Percentiles rank a stretch among this genome's conserved stretches.
These are phyloP conservation scores for Melitaea cinxia DNA, from an alignment of 1,140 invertebrate genomes.

Conservation along the genomic window DNA sequence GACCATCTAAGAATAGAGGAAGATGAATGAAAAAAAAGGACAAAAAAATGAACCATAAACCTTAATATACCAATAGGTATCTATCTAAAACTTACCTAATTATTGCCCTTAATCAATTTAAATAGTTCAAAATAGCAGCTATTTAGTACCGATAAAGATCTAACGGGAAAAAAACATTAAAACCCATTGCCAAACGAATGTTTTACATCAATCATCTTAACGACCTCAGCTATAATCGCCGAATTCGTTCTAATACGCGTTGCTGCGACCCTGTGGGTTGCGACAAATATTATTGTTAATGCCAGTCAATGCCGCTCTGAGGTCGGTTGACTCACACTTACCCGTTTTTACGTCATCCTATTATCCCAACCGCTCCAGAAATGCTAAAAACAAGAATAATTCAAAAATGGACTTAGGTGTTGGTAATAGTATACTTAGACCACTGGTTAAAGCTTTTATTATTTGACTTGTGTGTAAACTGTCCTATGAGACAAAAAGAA, in stretches of 20 bases:
- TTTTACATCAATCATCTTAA: conserved; percentile 61
- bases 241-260: conserved; percentile 51
- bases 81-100: not conserved
- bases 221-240: conserved; percentile 62
- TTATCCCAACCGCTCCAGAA: not conserved
- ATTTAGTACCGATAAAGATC: conserved; percentile 16
- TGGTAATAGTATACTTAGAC: not conserved
- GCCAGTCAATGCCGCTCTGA: conserved; percentile 51
- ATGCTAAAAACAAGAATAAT: not conserved
- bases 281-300: conserved; percentile 55
- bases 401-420: no score
- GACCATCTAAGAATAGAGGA: no score
- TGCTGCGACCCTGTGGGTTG: conserved; percentile 30
- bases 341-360: conserved; percentile 5
- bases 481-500: no score
- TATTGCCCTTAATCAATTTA: conserved; percentile 10
- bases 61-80: not conserved
- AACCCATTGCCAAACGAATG: conserved; percentile 63
- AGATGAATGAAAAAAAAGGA: no score
- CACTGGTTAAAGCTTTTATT: no score
- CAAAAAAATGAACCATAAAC: not conserved
- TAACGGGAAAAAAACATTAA: conserved; percentile 38
- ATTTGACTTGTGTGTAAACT: no score
- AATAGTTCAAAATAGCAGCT: conserved; percentile 13
- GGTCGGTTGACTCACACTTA: conserved; percentile 29